Percentiles rank a stretch among this genome's conserved stretches.
Conservation (phyloP, 2,888 invertebrate genomes). For the Agonum fuliginosum region DNA sequence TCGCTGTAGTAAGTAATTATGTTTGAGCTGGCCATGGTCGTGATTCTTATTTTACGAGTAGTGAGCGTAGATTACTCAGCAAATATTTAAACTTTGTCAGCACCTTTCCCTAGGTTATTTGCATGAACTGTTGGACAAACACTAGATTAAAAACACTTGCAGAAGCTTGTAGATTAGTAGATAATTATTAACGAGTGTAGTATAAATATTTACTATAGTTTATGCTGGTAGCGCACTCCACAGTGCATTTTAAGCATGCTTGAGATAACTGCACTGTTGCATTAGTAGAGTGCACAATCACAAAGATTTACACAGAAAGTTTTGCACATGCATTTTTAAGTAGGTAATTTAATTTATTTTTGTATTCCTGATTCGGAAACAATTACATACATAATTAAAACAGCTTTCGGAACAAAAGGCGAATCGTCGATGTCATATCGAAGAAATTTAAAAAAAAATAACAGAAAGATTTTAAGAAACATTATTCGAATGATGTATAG, state of each 20-base stretch:
- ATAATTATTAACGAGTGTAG: not conserved
- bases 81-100: conserved; percentile 16
- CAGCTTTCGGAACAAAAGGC: too few relatives aligned
- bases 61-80: not conserved
- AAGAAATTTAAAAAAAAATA: too few relatives aligned
- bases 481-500: too few relatives aligned
- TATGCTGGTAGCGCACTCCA: not conserved
- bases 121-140: conserved; percentile 10
- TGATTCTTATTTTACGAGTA: conserved; percentile 11
- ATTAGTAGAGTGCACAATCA: too few relatives aligned
- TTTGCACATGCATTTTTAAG: too few relatives aligned
- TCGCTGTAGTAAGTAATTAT: not conserved
- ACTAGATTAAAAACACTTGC: not conserved
- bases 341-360: too few relatives aligned
- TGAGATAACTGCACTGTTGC: too few relatives aligned
- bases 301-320: too few relatives aligned
- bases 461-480: too few relatives aligned
- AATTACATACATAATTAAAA: too few relatives aligned
- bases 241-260: not conserved
- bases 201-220: not conserved
- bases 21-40: conserved; percentile 25
- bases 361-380: too few relatives aligned
- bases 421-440: too few relatives aligned
- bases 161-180: conserved; percentile 17
- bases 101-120: not conserved